Evolutionary conservation across 2,888 invertebrate species (phyloP), one percentile per base, ranked within the genome.

Genomic region (Empis livida): DNA sequence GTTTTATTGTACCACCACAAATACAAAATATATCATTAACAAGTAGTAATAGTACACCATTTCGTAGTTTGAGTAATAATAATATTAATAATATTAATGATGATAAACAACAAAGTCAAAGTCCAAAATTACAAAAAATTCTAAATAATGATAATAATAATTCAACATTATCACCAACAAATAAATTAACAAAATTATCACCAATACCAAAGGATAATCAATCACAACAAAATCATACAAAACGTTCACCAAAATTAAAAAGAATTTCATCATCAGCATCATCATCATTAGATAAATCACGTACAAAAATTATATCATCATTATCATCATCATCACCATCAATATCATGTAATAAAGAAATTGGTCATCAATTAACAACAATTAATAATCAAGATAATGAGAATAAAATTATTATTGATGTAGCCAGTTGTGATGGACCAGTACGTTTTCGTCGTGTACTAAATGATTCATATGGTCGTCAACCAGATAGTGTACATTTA

Each of bases 361-460:
- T 17, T 43, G 56, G n/a, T 52, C 32, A 49, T 46, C 10, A 42
- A 49, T 6, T 53, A 20, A 51, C 30, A 50, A 49, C 9, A 52
- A 42, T 42, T 4, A 42, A n/a, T 46, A 31, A 10, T 23, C 50
- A 44, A 42, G 45, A 52, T 15, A 48, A 48, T 32, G 53, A 51
- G 15, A 57, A 59, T 53, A 78, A 77, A 61, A 79, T 84, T 0
- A 80, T 90, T 2, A 71, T 88, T 50, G 91, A 92, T 66, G 78
- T 91, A n/a, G 92, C 91, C 1, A 89, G 85, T 52, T 92, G 92
- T 67, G 92, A 92, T 66, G 92, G 92, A 0, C 92, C 92, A 0
- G 90, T 92, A 1, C 75, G 84, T 23, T 86, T 92, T 68, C 86
- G 87, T 57, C 75, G 91, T 2, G 88, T 92, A 3, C 71, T 89